Evolutionary conservation across 2,888 invertebrate genomes (phyloP).

Genomic region (Isoperla grammatica): DNA sequence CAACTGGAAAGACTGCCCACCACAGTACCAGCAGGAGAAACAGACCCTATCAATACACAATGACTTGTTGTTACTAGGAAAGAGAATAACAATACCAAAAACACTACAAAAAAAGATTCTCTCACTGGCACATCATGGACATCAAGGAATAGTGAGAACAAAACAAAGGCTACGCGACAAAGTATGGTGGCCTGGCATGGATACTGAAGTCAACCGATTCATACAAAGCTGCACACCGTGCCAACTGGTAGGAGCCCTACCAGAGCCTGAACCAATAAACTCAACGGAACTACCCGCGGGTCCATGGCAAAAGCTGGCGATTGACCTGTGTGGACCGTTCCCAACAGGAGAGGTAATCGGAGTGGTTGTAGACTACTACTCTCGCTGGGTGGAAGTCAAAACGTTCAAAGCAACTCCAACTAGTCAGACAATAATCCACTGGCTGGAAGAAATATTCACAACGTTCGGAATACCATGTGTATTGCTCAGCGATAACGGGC

Average conservation of each 20-base stretch:
- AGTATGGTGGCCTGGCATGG: neutral
- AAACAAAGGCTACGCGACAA: neutral
- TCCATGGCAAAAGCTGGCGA: neutral
- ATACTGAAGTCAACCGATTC: neutral
- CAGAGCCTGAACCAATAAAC: neutral
- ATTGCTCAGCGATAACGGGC: too few species aligned
- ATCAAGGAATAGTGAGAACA: conserved; percentile 1
- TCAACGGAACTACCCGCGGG: neutral
- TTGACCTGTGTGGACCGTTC: too few species aligned
- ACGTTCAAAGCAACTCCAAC: too few species aligned
- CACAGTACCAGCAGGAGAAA: too few species aligned
- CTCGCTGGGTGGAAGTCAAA: too few species aligned
- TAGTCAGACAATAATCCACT: too few species aligned
- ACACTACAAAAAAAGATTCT: neutral
- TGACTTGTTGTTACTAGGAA: neutral
- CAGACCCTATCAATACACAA: neutral
- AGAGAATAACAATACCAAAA: neutral
- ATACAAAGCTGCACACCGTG: neutral
- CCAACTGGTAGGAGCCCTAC: neutral
- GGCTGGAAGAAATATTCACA: too few species aligned
- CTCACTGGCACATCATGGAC: neutral
- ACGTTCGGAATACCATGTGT: too few species aligned
- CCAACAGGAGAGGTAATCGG: too few species aligned
- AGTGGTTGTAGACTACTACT: too few species aligned
- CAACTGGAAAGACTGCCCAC: neutral